These are phyloP conservation scores for Sylvicola cinctus DNA, from an alignment of 2,888 invertebrate species.

Conservation along the genomic window DNA sequence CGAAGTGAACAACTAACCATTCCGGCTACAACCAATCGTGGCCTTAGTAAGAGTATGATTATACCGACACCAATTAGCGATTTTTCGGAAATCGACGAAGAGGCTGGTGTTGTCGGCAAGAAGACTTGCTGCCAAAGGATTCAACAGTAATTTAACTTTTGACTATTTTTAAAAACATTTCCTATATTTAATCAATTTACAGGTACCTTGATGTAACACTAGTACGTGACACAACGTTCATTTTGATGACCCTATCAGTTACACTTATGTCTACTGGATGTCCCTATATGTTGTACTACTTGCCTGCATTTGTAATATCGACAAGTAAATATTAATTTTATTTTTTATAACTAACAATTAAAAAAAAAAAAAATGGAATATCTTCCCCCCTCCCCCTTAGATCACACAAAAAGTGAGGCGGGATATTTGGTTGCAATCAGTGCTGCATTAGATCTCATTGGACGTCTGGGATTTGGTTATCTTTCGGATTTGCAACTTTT, in stretches of 20 bases:
- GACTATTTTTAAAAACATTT: neutral
- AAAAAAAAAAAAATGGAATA: no score
- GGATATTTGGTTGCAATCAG: constrained; percentile 54
- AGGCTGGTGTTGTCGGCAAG: constrained; percentile 12
- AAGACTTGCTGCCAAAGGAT: constrained; percentile 23
- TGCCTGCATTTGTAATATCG: constrained; percentile 51
- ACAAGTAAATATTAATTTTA: constrained; percentile 23
- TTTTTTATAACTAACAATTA: neutral
- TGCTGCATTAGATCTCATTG: constrained; percentile 48
- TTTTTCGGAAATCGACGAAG: constrained; percentile 15
- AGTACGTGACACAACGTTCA: constrained; percentile 43
- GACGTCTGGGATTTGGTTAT: constrained; percentile 51
- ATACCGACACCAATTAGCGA: constrained; percentile 25
- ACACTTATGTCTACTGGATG: constrained; percentile 58
- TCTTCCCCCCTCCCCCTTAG: no score
- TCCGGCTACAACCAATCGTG: constrained; percentile 17
- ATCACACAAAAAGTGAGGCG: constrained; percentile 27
- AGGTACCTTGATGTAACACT: constrained; percentile 48
- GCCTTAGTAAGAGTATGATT: constrained; percentile 26
- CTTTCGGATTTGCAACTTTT: constrained; percentile 50
- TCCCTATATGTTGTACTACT: constrained; percentile 52
- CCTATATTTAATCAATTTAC: neutral
- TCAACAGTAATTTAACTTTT: constrained; percentile 9
- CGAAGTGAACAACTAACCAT: constrained; percentile 1
- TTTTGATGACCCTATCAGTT: constrained; percentile 49